Evolutionary conservation across 2,113 vertebrate species (phyloP).

Genomic region (Marmota flaviventris): DNA sequence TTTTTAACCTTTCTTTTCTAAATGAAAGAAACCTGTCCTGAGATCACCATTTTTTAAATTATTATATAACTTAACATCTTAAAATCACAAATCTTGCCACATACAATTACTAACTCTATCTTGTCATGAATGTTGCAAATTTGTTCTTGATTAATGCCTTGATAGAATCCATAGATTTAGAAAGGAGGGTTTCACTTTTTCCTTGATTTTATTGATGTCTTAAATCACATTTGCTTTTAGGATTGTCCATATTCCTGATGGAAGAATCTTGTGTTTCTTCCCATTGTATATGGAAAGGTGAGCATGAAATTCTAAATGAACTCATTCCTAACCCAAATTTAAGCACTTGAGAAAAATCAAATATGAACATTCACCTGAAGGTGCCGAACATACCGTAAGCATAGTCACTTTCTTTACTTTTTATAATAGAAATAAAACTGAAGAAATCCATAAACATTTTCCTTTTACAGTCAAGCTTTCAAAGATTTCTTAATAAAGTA

Average conservation of each 20-base stretch:
- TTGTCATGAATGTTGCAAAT: background rate
- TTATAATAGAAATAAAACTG: conserved; percentile 23
- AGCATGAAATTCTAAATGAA: conserved; percentile 23
- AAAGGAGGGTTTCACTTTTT: background rate
- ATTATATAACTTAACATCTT: background rate
- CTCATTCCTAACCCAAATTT: conserved; percentile 10
- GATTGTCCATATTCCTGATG: background rate
- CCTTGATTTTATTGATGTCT: background rate
- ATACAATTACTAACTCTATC: background rate
- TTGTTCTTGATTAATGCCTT: background rate
- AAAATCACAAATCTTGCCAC: background rate
- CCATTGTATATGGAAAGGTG: background rate
- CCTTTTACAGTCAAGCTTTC: conserved; percentile 34
- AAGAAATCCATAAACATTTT: background rate
- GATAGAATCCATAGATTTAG: background rate
- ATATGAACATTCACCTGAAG: background rate
- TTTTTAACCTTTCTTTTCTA: background rate
- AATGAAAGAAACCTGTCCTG: background rate
- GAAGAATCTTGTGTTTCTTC: background rate
- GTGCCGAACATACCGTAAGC: background rate
- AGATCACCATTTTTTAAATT: background rate
- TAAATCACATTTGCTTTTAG: background rate
- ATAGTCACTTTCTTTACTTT: background rate
- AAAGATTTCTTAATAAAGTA: conserved; percentile 65
- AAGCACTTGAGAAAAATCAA: background rate